These are phyloP conservation scores for Galago senegalensis DNA, from an alignment of 2,797 vertebrate species.

Conservation along the genomic window DNA sequence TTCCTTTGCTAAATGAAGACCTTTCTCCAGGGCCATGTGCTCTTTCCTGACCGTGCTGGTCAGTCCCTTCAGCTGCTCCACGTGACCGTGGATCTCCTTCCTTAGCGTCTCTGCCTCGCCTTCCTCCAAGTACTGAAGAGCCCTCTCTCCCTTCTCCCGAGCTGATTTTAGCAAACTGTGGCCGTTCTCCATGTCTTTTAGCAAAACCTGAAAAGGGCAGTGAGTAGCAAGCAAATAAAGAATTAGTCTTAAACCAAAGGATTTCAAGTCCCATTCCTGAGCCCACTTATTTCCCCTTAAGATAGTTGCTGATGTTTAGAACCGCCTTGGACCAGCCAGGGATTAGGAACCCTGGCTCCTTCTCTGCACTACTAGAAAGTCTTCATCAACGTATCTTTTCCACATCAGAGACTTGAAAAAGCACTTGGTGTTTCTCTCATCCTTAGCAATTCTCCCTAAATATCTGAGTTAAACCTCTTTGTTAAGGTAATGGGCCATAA, in stretches of 20 bases:
- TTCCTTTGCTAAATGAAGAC: constrained; percentile 94
- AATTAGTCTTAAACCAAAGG: neutral
- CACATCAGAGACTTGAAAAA: neutral
- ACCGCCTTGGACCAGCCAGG: neutral
- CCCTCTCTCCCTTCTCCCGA: constrained; percentile 93
- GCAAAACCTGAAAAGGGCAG: constrained; percentile 86
- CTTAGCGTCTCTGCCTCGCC: constrained; percentile 91
- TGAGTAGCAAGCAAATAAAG: neutral
- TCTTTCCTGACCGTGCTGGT: constrained; percentile 93
- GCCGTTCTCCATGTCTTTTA: constrained; percentile 96
- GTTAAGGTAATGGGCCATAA: fast-evolving
- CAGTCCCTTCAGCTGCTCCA: constrained; percentile 94
- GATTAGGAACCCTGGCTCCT: neutral
- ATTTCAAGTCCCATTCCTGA: neutral
- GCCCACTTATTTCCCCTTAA: neutral
- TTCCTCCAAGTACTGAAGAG: constrained; percentile 93
- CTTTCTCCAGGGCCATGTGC: constrained; percentile 93
- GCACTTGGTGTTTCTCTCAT: neutral
- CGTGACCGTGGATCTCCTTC: constrained; percentile 91
- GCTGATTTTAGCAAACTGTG: constrained; percentile 94
- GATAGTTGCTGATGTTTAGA: neutral
- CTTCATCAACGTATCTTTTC: neutral
- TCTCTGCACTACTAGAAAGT: neutral
- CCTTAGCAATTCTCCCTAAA: neutral
- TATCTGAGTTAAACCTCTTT: neutral